Base-by-base conservation (phyloP, 2,888 invertebrate genomes). In the Agonopterix heracliana region DNA sequence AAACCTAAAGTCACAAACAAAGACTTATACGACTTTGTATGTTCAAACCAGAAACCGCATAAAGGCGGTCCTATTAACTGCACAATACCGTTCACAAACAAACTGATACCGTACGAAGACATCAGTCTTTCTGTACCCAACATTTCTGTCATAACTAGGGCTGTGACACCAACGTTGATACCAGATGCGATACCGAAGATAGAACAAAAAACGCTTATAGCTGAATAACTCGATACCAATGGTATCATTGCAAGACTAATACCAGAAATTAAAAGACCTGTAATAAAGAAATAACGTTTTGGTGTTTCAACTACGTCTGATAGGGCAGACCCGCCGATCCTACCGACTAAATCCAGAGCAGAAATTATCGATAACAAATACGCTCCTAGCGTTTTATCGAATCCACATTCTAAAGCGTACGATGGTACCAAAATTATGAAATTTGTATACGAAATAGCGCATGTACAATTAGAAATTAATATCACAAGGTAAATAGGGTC, bases 91-190 rank as follows among this genome's bases (percentile, higher is more conserved):
- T 96, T 96, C 9, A 96, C 91, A 62, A 96, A 96, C 34, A 96
- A 81, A 57, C 95, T 95, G 34, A 96, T 95, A 1, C 96, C 96
- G 63, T 96, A 96, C 0, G 95, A 95, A 0, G 95, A 95, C 67
- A 95, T 95, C 0, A 96, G 76, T n/a, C 94, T 89, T 59, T 96
- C 95, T 0, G 94, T 93, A 0, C 96, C 96, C 5, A 96, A 71
- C 92, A 96, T 93, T 68, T 96, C 96, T 0, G 95, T 95, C 94
- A 96, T 95, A 3, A 96, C 95, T 40, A 96, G 92, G 0, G 96
- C 95, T 0, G 95, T 95, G 10, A 96, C 93, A 3, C 96, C 96
- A 0, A 95, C 95, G 71, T 96, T 96, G 2, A 94, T 91, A 9
- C 96, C 96, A 0, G 96, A 95, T 2, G 95, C 93, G 11, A 96